These are phyloP conservation scores for Ochlodes sylvanus DNA, from an alignment of 2,888 invertebrate species.

Conservation along the genomic window DNA sequence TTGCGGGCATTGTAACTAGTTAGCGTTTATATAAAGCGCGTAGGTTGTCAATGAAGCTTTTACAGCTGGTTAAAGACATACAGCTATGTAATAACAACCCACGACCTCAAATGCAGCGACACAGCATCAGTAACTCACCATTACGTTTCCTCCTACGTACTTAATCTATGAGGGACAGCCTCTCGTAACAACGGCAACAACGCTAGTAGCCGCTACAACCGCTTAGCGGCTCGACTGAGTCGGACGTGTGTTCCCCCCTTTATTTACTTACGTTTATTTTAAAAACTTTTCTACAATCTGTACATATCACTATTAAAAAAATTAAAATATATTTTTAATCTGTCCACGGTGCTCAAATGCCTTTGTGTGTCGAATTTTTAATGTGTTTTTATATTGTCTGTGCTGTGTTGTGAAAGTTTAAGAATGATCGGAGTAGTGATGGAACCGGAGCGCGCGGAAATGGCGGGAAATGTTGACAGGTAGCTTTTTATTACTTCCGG, in stretches of 20 bases:
- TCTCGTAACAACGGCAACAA: slow-evolving; percentile 46
- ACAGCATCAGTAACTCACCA: slow-evolving; percentile 19
- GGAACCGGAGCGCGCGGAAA: slow-evolving; percentile 55
- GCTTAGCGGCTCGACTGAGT: slow-evolving; percentile 54
- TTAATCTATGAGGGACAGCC: slow-evolving; percentile 34
- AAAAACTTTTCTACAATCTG: slow-evolving; percentile 33
- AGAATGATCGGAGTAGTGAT: slow-evolving; percentile 62
- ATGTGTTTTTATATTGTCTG: slow-evolving; percentile 45
- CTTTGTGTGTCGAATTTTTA: slow-evolving; percentile 45
- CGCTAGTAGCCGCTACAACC: slow-evolving; percentile 44
- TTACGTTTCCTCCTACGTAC: slow-evolving; percentile 17
- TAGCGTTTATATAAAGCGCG: background rate
- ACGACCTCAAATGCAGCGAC: slow-evolving; percentile 4
- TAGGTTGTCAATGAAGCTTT: background rate
- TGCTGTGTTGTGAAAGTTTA: slow-evolving; percentile 44
- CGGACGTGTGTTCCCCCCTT: slow-evolving; percentile 49
- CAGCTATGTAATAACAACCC: background rate
- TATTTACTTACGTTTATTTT: slow-evolving; percentile 49
- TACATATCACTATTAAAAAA: slow-evolving; percentile 37
- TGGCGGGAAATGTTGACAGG: slow-evolving; percentile 59
- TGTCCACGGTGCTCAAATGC: slow-evolving; percentile 47
- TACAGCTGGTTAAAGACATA: background rate
- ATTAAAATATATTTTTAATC: slow-evolving; percentile 40
- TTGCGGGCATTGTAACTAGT: background rate
- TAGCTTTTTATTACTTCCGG: slow-evolving; percentile 41